Base-by-base conservation (phyloP, 2,888 invertebrate genomes). In the Lamellibrachia satsuma region DNA sequence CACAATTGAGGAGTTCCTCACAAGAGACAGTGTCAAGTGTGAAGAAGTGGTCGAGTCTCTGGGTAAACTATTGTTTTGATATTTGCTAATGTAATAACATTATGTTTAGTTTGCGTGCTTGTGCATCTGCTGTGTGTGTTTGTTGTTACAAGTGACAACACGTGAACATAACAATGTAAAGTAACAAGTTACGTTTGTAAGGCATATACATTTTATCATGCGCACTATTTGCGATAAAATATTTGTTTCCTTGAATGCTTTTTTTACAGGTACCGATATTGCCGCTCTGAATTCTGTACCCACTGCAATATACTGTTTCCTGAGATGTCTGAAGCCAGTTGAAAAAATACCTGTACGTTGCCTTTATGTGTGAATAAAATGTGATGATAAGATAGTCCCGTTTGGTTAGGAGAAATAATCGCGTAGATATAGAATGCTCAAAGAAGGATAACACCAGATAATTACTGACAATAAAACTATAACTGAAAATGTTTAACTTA, bases 211-310 rank as follows among this genome's bases (percentile, higher is more conserved):
- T 39, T 39, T 39, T 39, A 39, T 39, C 39, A 39, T 39, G 39
- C 39, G 39, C 39, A 39, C 39, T 39, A 39, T 39, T 39, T 39
- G 39, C 39, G n/a, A 75, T 75, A 22, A 75, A 75, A 75, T n/a
- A 75, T 22, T n/a, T 75, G 15, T 75, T 75, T 75, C 39, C 39
- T 39, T 39, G 1, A 39, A 39, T 55, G 9, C 7, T 9, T 75
- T 91, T 1, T 60, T 92, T 93, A 95, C 97, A 94, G 98, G 98
- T 6, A 97, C 97, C 95, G 97, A 97, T 93, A 97, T 98, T 7
- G 96, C 97, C 90, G 98, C 98, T 1, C 95, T 97, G n/a, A 97
- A 97, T 94, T 98, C 98, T 0, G 98, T 98, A 9, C 98, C 98
- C 3, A 97, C 98, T 52, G 98, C 98, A 39, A 97, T 98, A 94